Evolutionary conservation across 2,113 vertebrate species (phyloP), one percentile per base, ranked within the genome.

Genomic region (Seriola rivoliana): DNA sequence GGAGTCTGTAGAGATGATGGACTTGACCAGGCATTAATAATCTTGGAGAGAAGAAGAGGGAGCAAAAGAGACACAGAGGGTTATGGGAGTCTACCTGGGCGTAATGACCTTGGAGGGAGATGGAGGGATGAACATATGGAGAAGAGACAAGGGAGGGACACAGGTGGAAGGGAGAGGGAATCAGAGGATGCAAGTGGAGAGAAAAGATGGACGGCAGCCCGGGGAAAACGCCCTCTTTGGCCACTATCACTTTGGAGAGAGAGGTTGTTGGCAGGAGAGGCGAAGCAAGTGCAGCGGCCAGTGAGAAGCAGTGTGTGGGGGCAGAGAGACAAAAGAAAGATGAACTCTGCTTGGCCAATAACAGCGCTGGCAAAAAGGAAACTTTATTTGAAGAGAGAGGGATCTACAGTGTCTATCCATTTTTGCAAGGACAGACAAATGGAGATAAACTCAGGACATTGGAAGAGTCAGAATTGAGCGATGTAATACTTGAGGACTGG

Each of bases 1-100:
- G 44, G 25, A 77, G 64, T 50, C 34, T 32, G 77, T 23, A 14
- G 65, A 87, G 44, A 65, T 70, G 67, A 81, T 70, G 80, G 85
- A 86, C 80, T 79, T 85, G 63, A 80, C 72, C 66, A 25, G 32
- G 2, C 46, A 8, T 74, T 75, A 72, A 80, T 85, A 77, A 86
- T 80, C 80, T 63, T 21, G 29, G 34, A 42, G 55, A 50, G 34
- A 38, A 40, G 14, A 34, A 55, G 64, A 70, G 0, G 16, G 66
- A 44, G 72, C 10, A 42, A 34, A 44, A 10, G 38, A 50, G 46
- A 62, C 14, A 21, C 29, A 69, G 14, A 44, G 52, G 77, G 71
- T 77, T 63, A 69, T n/a, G 46, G 32, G 60, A 78, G 40, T 58
- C 5, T 7, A 73, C 60, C 46, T 36, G 60, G 13, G 12, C 12